Conservation (phyloP, 1,140 invertebrate species). For the Anastatus disparis region DNA sequence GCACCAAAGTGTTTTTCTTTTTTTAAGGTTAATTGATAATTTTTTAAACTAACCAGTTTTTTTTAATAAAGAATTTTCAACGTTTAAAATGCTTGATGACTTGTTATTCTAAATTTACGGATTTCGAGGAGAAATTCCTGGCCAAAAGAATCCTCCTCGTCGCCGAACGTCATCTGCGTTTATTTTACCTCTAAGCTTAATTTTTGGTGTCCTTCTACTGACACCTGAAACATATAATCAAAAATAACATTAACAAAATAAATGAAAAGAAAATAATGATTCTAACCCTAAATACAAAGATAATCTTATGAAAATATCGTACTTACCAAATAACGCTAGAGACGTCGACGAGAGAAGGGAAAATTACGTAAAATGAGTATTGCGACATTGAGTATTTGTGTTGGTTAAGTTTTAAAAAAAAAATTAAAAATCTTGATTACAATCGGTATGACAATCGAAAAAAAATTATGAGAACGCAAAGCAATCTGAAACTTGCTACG, state of each 20-base stretch:
- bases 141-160: slow-evolving; percentile 16
- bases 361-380: neutral
- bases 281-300: too few species aligned
- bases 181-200: too few species aligned
- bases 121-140: neutral
- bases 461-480: neutral
- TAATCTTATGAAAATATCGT: neutral
- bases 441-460: slow-evolving; percentile 18
- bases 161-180: slow-evolving; percentile 45
- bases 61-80: slow-evolving; percentile 24
- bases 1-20: too few species aligned
- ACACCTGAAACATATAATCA: slow-evolving; percentile 26
- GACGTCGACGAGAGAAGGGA: neutral
- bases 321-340: neutral
- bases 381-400: slow-evolving; percentile 15
- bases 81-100: neutral
- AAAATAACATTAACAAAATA: too few species aligned
- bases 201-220: neutral
- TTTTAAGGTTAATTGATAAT: slow-evolving; percentile 11
- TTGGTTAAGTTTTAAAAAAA: slow-evolving; percentile 16
- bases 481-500: slow-evolving; percentile 25
- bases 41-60: too few species aligned
- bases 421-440: slow-evolving; percentile 8
- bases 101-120: slow-evolving; percentile 10
- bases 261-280: too few species aligned